Evolutionary conservation across 2,888 invertebrate species (phyloP).

Genomic region (Sphecodes monilicornis): DNA sequence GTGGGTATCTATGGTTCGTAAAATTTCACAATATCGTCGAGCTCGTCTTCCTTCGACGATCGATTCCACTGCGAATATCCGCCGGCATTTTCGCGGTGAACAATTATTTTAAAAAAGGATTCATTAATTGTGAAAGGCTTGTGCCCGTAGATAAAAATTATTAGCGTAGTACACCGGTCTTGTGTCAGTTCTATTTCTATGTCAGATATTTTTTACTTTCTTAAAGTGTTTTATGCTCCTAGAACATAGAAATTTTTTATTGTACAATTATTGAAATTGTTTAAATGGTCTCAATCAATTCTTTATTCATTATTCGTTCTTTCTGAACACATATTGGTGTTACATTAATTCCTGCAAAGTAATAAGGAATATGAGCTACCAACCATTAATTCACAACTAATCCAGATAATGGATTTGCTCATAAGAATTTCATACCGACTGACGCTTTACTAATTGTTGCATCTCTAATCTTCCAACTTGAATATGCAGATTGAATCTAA

Average conservation of each 20-base stretch:
- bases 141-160: neutral
- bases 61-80: slow-evolving; percentile 48
- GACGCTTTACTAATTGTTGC: neutral
- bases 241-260: neutral
- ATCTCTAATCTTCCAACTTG: neutral
- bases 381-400: neutral
- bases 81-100: slow-evolving; percentile 10
- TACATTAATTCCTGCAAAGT: neutral
- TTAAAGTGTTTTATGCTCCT: neutral
- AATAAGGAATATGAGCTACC: neutral
- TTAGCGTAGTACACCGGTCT: neutral
- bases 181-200: neutral
- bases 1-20: slow-evolving; percentile 65
- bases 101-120: neutral
- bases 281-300: neutral
- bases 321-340: neutral
- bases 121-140: neutral
- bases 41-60: slow-evolving; percentile 47
- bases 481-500: neutral
- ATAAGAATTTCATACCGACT: neutral
- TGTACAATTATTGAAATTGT: neutral
- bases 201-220: neutral
- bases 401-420: neutral
- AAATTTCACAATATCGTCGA: slow-evolving; percentile 75
- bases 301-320: neutral